Conservation (phyloP, 1,140 invertebrate species). For the Saxidomus purpurata region DNA sequence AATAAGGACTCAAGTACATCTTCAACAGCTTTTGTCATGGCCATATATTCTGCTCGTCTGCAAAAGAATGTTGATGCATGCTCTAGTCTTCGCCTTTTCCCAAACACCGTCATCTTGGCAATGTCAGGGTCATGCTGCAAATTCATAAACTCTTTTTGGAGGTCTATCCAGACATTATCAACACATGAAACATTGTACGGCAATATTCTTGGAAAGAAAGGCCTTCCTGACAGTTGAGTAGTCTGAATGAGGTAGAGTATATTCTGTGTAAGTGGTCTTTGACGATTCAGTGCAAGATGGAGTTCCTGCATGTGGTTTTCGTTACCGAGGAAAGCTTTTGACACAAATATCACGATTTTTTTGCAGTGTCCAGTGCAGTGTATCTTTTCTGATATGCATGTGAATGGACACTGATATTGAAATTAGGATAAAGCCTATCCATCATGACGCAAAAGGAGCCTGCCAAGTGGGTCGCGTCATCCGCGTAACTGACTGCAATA, state of each 20-base stretch:
- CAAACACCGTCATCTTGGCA: neutral
- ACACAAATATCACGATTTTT: conserved; percentile 51
- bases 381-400: neutral
- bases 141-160: neutral
- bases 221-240: neutral
- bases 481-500: conserved; percentile 33
- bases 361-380: conserved; percentile 42
- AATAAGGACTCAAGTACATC: conserved; percentile 37
- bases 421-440: conserved; percentile 14
- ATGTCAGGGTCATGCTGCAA: neutral
- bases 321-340: conserved; percentile 45
- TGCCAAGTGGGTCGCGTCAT: conserved; percentile 35
- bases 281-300: conserved; percentile 42
- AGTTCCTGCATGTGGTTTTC: conserved; percentile 52
- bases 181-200: conserved; percentile 12
- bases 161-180: conserved; percentile 48
- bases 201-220: conserved; percentile 60
- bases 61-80: neutral
- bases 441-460: conserved; percentile 31
- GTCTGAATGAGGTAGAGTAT: conserved; percentile 50
- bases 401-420: conserved; percentile 49
- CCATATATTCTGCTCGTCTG: conserved; percentile 21
- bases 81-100: neutral
- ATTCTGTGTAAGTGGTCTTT: neutral
- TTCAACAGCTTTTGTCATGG: conserved; percentile 29